Evolutionary conservation across 1,140 invertebrate genomes (phyloP), one percentile per base, ranked within the genome.

Genomic region (Habropoda laboriosa): DNA sequence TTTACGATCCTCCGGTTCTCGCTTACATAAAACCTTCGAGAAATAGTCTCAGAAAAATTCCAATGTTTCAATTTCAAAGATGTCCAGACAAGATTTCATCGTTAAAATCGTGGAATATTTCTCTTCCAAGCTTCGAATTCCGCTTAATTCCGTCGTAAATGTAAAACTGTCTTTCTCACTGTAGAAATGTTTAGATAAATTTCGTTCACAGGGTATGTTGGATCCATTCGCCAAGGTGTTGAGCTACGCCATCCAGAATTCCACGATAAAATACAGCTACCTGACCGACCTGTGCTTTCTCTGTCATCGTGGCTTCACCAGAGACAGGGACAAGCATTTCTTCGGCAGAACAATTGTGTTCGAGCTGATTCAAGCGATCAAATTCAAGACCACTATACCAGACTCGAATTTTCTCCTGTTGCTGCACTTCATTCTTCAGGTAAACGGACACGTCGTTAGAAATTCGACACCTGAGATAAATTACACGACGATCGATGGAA

Each of bases 221-320:
- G 99, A 99, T 89, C 97, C 98, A n/a, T 99, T 99, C 91, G 97
- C 98, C 0, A 99, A 99, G 94, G 95, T 99, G 63, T 90, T 99
- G 35, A 97, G 97, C 89, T 97, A 97, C 91, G 95, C 96, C 6
- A 96, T 99, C 55, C 98, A 99, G 92, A 97, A 98, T 89, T 97
- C 96, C 76, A 94, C 95, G n/a, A 93, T 99, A 42, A 96, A 97
- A 78, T 97, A 99, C 87, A 95, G 96, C 60, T 95, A 96, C 74
- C 91, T 99, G 7, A 95, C 97, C 0, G 98, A 99, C 90, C 93
- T 99, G 18, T 99, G 97, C 91, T 97, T 96, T 66, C 94, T 98
- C 1, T 99, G 98, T 90, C 97, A 97, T 88, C 94, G 97, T 85
- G 97, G 96, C 24, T 98, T 99, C 89, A 95, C 94, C 77, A 91